Evolutionary conservation across 53 echinoderm and acorn worm species (phyloP).

Genomic region (Arbacia lixula): DNA sequence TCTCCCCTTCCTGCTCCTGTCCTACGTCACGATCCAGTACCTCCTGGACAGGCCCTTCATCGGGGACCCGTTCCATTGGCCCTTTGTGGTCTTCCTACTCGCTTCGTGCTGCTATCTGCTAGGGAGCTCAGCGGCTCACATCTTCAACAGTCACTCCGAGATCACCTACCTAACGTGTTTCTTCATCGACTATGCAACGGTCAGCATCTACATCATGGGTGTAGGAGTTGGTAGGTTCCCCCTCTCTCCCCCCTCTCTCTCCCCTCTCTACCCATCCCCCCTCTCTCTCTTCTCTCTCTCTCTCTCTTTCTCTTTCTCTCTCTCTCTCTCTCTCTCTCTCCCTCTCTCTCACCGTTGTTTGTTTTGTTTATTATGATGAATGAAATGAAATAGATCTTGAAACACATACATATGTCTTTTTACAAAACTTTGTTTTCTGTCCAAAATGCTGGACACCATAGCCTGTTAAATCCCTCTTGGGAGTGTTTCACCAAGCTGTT

Average conservation of each 20-base stretch:
- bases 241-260: neutral
- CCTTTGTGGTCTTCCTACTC: constrained; percentile 68
- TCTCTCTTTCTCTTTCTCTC: too few species aligned
- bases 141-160: constrained; percentile 89
- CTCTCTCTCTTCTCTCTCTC: too few species aligned
- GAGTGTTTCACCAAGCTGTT: too few species aligned
- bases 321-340: too few species aligned
- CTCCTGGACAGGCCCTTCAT: constrained; percentile 50
- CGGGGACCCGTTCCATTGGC: constrained; percentile 82
- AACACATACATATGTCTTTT: too few species aligned
- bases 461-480: too few species aligned
- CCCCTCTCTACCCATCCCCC: too few species aligned
- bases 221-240: constrained; percentile 9
- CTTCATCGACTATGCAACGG: constrained; percentile 85
- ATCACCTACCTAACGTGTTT: constrained; percentile 77
- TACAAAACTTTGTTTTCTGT: too few species aligned
- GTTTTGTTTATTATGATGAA: too few species aligned
- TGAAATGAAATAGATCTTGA: too few species aligned
- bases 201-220: constrained; percentile 85
- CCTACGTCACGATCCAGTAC: constrained; percentile 40
- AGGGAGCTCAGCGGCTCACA: constrained; percentile 76
- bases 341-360: too few species aligned
- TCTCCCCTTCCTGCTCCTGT: constrained; percentile 61
- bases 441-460: too few species aligned
- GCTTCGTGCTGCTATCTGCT: constrained; percentile 74